Evolutionary conservation across 1,140 invertebrate species (phyloP).

Genomic region (Acarapis woodi): DNA sequence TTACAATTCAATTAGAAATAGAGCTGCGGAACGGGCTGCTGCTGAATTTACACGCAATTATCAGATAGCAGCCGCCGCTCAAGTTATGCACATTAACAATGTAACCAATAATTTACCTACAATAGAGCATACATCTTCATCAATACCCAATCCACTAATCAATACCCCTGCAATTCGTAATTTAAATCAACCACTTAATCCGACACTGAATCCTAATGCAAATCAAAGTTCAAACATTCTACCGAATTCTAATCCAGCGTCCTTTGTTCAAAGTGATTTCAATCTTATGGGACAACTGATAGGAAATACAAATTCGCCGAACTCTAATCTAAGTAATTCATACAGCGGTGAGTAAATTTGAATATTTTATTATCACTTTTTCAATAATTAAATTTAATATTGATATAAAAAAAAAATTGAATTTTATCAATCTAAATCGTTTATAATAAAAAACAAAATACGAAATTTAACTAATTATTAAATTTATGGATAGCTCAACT

Average conservation of each 20-base stretch:
- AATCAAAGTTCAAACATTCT: not conserved
- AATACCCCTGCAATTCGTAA: not conserved
- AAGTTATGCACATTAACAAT: constrained; percentile 12
- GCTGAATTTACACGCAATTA: constrained; percentile 53
- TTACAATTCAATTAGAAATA: too few species aligned
- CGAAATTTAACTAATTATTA: constrained; percentile 2
- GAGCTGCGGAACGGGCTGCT: constrained; percentile 66
- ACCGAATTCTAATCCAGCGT: not conserved
- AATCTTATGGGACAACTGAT: too few species aligned
- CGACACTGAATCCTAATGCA: not conserved
- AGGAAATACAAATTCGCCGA: too few species aligned
- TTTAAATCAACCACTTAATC: not conserved
- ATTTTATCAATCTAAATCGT: not conserved
- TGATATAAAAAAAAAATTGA: too few species aligned
- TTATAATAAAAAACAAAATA: not conserved
- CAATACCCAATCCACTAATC: not conserved
- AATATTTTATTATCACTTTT: too few species aligned
- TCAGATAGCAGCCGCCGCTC: constrained; percentile 59
- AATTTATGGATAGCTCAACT: too few species aligned
- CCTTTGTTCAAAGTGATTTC: not conserved
- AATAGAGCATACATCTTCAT: not conserved
- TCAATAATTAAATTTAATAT: too few species aligned
- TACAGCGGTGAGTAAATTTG: too few species aligned
- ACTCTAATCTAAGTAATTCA: too few species aligned
- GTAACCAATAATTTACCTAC: too few species aligned